Percentiles rank a stretch among this genome's conserved stretches.
These are phyloP conservation scores for Psephotus haematonotus DNA, from an alignment of 2,113 vertebrate genomes.

Conservation along the genomic window DNA sequence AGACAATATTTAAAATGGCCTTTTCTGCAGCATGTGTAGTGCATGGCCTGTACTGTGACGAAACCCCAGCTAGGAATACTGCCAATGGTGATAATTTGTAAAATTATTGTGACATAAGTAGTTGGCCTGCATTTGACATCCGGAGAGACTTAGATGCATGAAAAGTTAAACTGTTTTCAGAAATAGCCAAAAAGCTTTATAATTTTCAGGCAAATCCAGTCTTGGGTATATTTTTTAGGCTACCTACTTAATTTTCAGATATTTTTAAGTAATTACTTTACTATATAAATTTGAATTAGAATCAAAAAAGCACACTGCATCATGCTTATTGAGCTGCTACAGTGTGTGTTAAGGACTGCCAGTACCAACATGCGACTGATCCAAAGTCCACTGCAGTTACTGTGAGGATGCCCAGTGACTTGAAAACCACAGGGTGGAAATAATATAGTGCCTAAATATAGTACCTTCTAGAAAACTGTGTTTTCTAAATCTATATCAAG, in stretches of 20 bases:
- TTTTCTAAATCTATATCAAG: background rate
- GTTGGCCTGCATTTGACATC: conserved; percentile 19
- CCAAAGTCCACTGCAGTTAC: background rate
- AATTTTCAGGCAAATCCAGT: background rate
- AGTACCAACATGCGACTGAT: background rate
- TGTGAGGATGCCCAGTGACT: background rate
- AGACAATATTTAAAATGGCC: background rate
- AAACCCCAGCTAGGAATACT: conserved; percentile 33
- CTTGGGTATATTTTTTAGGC: background rate
- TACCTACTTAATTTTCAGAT: background rate
- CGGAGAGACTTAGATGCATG: conserved; percentile 18
- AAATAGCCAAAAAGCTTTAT: background rate
- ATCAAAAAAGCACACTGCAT: background rate
- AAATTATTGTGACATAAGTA: conserved; percentile 10
- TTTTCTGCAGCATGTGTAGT: background rate
- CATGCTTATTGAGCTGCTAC: background rate
- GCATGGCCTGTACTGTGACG: background rate
- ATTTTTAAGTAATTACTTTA: background rate
- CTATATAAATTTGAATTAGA: background rate
- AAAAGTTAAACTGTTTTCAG: background rate
- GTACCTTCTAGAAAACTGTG: background rate
- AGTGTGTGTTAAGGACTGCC: background rate
- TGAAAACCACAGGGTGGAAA: background rate
- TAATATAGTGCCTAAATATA: background rate
- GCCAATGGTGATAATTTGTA: background rate